phyloP scores from a whole-genome alignment of 2,797 vertebrate genomes.

The Ambastaia sidthimunki region DNA sequence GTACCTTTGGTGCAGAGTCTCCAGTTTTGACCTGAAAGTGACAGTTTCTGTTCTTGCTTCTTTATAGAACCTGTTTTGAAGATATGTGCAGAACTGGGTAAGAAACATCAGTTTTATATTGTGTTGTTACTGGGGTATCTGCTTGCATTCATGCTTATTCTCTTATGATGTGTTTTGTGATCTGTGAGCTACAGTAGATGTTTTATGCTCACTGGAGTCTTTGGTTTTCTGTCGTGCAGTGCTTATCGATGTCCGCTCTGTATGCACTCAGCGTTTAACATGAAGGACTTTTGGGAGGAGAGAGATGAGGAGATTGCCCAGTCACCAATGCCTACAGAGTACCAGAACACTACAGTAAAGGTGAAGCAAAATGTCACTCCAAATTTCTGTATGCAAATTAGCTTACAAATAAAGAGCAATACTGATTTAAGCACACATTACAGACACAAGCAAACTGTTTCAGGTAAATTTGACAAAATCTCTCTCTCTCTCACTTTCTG shows the following conservation, averaged over 20 bases:
- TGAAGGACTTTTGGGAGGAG: conserved; percentile 86
- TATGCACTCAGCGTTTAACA: conserved; percentile 89
- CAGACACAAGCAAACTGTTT: no score
- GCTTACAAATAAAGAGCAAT: no score
- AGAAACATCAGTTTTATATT: conserved; percentile 32
- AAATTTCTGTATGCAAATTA: no score
- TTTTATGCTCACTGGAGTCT: not conserved
- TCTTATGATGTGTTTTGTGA: not conserved
- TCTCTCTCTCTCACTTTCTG: no score
- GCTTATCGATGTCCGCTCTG: conserved; percentile 92
- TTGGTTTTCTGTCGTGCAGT: conserved; percentile 67
- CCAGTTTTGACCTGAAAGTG: not conserved
- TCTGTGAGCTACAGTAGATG: no score
- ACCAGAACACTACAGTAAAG: conserved; percentile 87
- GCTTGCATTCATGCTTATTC: not conserved
- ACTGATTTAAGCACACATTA: no score
- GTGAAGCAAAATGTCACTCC: conserved; percentile 64
- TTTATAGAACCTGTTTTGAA: conserved; percentile 89
- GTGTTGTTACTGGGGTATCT: not conserved
- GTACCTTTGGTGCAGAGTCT: no score
- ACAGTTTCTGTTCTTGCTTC: conserved; percentile 49
- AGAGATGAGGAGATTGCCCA: conserved; percentile 87
- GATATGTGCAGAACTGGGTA: conserved; percentile 88
- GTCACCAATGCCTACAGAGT: conserved; percentile 91
- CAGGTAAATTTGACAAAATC: no score